Evolutionary conservation across 1,140 invertebrate genomes (phyloP).

Genomic region (Heterodera carotae): DNA sequence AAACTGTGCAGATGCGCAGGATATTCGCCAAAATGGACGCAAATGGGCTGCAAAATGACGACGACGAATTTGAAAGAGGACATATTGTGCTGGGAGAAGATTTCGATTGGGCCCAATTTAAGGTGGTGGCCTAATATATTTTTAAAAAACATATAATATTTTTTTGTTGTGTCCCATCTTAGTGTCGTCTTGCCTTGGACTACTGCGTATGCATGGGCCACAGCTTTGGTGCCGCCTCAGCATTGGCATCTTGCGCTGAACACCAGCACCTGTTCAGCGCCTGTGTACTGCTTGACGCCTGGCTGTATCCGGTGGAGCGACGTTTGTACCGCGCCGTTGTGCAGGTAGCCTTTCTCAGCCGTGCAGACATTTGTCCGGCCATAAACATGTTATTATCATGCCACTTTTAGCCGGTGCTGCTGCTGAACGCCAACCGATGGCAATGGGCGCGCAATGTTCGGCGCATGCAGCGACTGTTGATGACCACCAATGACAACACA

Average conservation of each 20-base stretch:
- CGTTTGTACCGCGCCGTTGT: conserved; percentile 40
- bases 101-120: conserved; percentile 67
- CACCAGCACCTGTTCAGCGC: conserved; percentile 64
- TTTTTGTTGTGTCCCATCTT: conserved; percentile 49
- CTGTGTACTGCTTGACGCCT: conserved; percentile 73
- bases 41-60: conserved; percentile 66
- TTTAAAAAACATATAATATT: conserved; percentile 16
- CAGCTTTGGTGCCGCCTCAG: conserved; percentile 74
- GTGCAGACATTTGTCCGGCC: too few relatives aligned
- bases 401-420: conserved; percentile 70
- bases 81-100: conserved; percentile 70
- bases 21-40: conserved; percentile 70
- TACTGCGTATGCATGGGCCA: conserved; percentile 72
- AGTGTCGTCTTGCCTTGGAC: conserved; percentile 70
- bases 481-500: conserved; percentile 23
- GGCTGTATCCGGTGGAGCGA: conserved; percentile 74
- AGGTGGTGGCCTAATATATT: conserved; percentile 51
- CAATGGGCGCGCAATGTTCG: conserved; percentile 72
- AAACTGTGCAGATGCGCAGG: conserved; percentile 70
- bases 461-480: conserved; percentile 68
- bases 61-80: conserved; percentile 35
- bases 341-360: too few relatives aligned
- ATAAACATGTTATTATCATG: not conserved
- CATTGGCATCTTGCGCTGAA: conserved; percentile 69
- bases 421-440: conserved; percentile 74